Conservation (phyloP, 2,888 invertebrate genomes). For the Hoplodrina blanda region DNA sequence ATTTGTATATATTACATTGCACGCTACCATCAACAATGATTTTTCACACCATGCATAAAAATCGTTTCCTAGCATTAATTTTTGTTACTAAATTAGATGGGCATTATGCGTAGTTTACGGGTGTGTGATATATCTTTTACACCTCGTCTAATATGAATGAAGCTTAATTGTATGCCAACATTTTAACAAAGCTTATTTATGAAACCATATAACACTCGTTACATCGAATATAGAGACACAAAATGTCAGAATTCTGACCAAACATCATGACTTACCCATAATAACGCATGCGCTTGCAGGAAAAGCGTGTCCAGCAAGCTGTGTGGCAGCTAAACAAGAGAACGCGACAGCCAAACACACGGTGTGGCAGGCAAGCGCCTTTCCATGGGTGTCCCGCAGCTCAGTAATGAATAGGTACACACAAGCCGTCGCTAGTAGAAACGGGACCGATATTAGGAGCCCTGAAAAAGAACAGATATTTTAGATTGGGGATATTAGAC, state of each 20-base stretch:
- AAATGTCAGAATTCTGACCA: background rate
- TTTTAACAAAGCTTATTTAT: too few relatives aligned
- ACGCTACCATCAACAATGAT: too few relatives aligned
- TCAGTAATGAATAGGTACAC: conserved; percentile 88
- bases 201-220: too few relatives aligned
- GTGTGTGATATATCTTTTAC: too few relatives aligned
- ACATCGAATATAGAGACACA: background rate
- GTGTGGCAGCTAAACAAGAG: conserved; percentile 88
- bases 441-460: conserved; percentile 88
- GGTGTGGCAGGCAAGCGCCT: conserved; percentile 90
- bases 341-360: conserved; percentile 90
- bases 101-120: too few relatives aligned
- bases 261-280: conserved; percentile 80
- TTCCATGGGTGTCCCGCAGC: conserved; percentile 90
- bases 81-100: too few relatives aligned
- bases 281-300: conserved; percentile 85
- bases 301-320: conserved; percentile 88
- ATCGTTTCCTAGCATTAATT: too few relatives aligned
- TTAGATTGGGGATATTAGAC: conserved; percentile 1
- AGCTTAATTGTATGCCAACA: too few relatives aligned
- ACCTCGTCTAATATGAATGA: too few relatives aligned
- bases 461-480: conserved; percentile 73
- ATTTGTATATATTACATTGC: too few relatives aligned
- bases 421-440: conserved; percentile 86
- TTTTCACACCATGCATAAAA: too few relatives aligned